These are phyloP conservation scores for Syngnathus typhle DNA, from an alignment of 2,113 vertebrate genomes.

Conservation along the genomic window DNA sequence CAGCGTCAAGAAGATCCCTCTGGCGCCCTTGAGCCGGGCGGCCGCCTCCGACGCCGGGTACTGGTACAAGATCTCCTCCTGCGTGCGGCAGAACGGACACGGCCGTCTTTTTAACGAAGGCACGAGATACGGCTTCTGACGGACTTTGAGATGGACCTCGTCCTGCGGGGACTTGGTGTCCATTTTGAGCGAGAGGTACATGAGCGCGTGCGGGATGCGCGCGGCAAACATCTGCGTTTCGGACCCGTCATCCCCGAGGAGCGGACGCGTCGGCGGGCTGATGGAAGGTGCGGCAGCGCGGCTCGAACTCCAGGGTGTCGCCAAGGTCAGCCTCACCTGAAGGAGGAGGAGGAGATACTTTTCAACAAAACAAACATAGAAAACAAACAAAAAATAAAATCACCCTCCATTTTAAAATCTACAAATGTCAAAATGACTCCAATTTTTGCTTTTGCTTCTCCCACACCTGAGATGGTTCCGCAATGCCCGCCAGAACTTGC, in stretches of 20 bases:
- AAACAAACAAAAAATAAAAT: too few relatives aligned
- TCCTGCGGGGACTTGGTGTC: conserved; percentile 80
- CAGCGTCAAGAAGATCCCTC: conserved; percentile 93
- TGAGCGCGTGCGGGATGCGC: conserved; percentile 78
- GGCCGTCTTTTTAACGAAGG: neutral
- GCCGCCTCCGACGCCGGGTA: conserved; percentile 86
- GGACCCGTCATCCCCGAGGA: conserved; percentile 78
- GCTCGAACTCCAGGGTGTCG: conserved; percentile 59
- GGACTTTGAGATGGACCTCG: conserved; percentile 76
- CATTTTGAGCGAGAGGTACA: conserved; percentile 86
- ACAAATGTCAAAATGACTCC: too few relatives aligned
- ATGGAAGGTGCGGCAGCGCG: conserved; percentile 55
- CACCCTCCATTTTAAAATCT: too few relatives aligned
- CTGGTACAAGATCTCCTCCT: conserved; percentile 96
- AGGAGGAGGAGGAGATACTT: neutral
- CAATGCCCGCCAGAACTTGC: conserved; percentile 89
- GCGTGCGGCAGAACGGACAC: conserved; percentile 30
- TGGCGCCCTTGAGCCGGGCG: conserved; percentile 83
- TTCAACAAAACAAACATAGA: too few relatives aligned
- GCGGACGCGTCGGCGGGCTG: conserved; percentile 78
- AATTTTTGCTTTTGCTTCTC: too few relatives aligned
- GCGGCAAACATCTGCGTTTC: conserved; percentile 72
- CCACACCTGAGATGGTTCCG: conserved; percentile 87
- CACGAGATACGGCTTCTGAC: neutral
- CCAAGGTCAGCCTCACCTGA: conserved; percentile 89